phyloP scores from a whole-genome alignment of 2,797 vertebrate species.

The Echiichthys vipera region DNA sequence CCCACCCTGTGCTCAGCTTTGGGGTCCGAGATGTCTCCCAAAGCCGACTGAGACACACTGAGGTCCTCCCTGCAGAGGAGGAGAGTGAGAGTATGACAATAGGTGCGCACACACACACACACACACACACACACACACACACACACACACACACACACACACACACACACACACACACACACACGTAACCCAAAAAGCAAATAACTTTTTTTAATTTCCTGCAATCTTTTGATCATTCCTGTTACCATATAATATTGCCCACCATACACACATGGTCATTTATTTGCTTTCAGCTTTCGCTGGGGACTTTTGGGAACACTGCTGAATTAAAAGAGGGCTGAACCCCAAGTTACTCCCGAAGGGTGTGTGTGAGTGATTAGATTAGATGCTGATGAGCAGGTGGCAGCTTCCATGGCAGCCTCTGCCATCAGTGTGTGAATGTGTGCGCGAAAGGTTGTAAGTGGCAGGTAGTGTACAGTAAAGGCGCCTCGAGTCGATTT shows the following conservation, averaged over 20 bases:
- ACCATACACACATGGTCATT: too few relatives aligned
- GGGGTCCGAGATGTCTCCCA: slow-evolving; percentile 93
- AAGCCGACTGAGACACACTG: slow-evolving; percentile 90
- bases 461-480: too few relatives aligned
- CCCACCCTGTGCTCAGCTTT: slow-evolving; percentile 96
- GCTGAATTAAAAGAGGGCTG: neutral
- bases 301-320: neutral
- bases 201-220: too few relatives aligned
- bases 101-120: slow-evolving; percentile 74
- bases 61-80: slow-evolving; percentile 95
- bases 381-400: too few relatives aligned
- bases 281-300: neutral
- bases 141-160: neutral
- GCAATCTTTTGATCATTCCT: neutral
- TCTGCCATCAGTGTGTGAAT: too few relatives aligned
- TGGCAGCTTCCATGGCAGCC: too few relatives aligned
- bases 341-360: too few relatives aligned
- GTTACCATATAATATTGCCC: rapidly evolving
- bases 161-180: neutral
- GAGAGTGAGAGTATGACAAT: slow-evolving; percentile 91
- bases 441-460: too few relatives aligned
- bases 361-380: too few relatives aligned
- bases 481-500: too few relatives aligned
- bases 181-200: neutral
- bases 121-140: neutral